Conservation (phyloP, 2,888 invertebrate genomes). For the Drosophila nr. perissopoda region DNA sequence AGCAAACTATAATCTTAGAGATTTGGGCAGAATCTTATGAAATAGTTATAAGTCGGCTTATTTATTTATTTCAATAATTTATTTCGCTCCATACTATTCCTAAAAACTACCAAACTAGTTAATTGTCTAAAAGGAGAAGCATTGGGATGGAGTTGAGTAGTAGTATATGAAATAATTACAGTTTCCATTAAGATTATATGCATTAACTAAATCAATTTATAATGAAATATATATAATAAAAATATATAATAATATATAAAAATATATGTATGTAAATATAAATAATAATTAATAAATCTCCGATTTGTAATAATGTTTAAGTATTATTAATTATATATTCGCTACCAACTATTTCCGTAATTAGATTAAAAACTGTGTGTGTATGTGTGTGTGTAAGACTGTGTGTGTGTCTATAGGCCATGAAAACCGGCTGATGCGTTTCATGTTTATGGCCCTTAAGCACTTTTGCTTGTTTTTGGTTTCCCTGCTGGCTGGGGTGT, state of each 20-base stretch:
- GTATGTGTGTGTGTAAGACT: not conserved
- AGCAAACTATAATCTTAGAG: not conserved
- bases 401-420: not conserved
- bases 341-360: not conserved
- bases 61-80: not conserved
- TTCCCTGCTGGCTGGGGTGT: slow-evolving; percentile 1
- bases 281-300: not conserved
- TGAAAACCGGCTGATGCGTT: slow-evolving; percentile 11
- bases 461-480: not conserved
- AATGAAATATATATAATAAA: too few relatives aligned
- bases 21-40: not conserved
- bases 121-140: too few relatives aligned
- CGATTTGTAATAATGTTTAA: not conserved
- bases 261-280: too few relatives aligned
- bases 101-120: too few relatives aligned
- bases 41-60: not conserved
- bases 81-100: not conserved
- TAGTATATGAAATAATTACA: not conserved
- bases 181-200: not conserved
- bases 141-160: not conserved
- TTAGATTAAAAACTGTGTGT: slow-evolving; percentile 6
- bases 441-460: slow-evolving; percentile 30
- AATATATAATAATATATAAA: too few relatives aligned
- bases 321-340: too few relatives aligned
- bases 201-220: too few relatives aligned